Base-by-base conservation (phyloP, 2,888 invertebrate species). In the Diarsia dahlii region DNA sequence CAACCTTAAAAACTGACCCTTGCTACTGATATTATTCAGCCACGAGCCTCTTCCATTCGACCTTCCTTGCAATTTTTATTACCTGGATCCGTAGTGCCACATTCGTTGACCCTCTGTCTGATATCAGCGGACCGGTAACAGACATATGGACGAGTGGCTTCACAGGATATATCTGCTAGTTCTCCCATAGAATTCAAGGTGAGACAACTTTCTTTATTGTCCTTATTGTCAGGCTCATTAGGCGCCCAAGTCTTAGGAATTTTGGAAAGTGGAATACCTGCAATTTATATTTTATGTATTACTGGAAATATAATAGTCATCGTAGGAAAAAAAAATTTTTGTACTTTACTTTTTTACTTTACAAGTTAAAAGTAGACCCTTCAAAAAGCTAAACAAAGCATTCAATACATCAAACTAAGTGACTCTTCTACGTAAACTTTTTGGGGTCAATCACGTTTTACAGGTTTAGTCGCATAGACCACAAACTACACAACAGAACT, bases 141-240 rank as follows among this genome's bases (percentile, higher is more conserved):
- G 2, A 88, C 66, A 67, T 80, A 88, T 1, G 87, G 76, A n/a
- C 73, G 74, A 2, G 82, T 50, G 1, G 65, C 63, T 2, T 50
- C 23, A 71, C 88, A 88, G 6, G 62, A 46, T 13, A 72, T 34
- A 64, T 88, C 88, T 34, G 70, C 72, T 67, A 80, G 50, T 2
- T 81, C 65, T 63, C 78, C 89, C 64, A 73, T 9, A 63, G 4
- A 34, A 71, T 84, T 75, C 20, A 89, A 68, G 9, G 73, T 78
- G 13, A 89, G 78, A 56, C 89, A 89, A 9, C 69, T 80, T 78
- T 89, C 89, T 4, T 76, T 63, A n/a, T 86, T 81, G 0, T 60
- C 13, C 6, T 34, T 71, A 66, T 88, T 89, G 34, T 88, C 60
- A 2, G 89, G 89, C n/a, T 89, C 84, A 20, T 76, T 74, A 1